Conservation (phyloP, 2,888 invertebrate genomes). For the Operophtera brumata region DNA sequence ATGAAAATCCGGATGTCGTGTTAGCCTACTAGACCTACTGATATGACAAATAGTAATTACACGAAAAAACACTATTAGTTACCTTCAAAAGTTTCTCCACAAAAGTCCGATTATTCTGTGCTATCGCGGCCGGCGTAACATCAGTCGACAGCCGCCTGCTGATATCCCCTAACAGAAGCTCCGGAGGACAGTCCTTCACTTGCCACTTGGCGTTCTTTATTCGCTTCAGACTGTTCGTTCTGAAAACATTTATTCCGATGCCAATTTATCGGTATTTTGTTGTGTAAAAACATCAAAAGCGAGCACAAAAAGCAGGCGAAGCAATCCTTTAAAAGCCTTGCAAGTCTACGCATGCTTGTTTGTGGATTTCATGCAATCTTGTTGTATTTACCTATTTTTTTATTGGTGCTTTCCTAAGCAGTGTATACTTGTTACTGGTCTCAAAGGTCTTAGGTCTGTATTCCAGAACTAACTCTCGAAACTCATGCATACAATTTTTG, state of each 20-base stretch:
- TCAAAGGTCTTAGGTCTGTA: not conserved
- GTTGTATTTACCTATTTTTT: not conserved
- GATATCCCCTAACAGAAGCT: constrained; percentile 69
- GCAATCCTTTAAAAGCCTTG: constrained; percentile 31
- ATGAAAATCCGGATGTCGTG: no score
- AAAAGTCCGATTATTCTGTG: constrained; percentile 98
- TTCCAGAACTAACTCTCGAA: not conserved
- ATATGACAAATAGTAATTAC: no score
- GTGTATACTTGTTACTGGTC: not conserved
- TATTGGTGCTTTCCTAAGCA: not conserved
- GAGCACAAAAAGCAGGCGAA: constrained; percentile 50
- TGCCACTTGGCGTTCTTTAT: constrained; percentile 83
- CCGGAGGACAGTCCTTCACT: constrained; percentile 82
- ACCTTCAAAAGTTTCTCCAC: constrained; percentile 98
- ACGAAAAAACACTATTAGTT: no score
- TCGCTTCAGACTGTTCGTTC: constrained; percentile 81
- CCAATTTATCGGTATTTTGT: constrained; percentile 1
- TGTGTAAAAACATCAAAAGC: constrained; percentile 30
- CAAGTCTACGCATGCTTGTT: constrained; percentile 13
- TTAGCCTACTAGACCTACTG: no score
- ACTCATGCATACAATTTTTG: no score
- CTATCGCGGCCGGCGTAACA: constrained; percentile 92
- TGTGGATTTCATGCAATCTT: constrained; percentile 25
- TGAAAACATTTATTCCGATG: constrained; percentile 48
- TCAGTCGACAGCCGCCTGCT: constrained; percentile 82